A percentile compares a stretch with the other conserved stretches of the same genome.
Evolutionary conservation across 1,140 invertebrate species (phyloP).

Genomic region (Oryzaephilus surinamensis): DNA sequence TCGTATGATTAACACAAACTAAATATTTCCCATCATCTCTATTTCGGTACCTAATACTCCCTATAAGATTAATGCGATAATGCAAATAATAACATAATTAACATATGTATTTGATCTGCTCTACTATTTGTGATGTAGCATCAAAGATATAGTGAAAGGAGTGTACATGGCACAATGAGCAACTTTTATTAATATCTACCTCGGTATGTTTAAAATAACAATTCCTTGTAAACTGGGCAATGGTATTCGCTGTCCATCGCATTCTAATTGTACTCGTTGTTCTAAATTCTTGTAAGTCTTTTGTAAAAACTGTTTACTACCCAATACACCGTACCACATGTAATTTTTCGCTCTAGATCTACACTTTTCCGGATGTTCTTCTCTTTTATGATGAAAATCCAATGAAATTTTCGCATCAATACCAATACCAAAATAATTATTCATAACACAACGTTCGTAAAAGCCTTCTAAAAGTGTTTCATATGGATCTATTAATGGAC

Average conservation of each 20-base stretch:
- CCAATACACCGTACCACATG: constrained; percentile 96
- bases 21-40: too few relatives aligned
- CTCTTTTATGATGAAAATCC: constrained; percentile 95
- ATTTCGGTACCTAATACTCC: too few relatives aligned
- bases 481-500: constrained; percentile 85
- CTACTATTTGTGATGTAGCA: too few relatives aligned
- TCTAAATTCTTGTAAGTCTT: constrained; percentile 95
- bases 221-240: constrained; percentile 91
- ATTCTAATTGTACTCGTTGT: constrained; percentile 86
- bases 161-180: too few relatives aligned
- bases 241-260: constrained; percentile 84
- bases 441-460: constrained; percentile 94
- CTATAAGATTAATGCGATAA: too few relatives aligned
- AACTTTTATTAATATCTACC: constrained; percentile 41
- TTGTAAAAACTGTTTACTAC: constrained; percentile 81
- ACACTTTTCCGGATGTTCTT: constrained; percentile 97
- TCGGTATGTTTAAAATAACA: constrained; percentile 94
- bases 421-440: constrained; percentile 98
- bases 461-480: constrained; percentile 85
- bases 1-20: too few relatives aligned
- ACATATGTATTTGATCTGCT: too few relatives aligned
- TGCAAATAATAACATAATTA: too few relatives aligned
- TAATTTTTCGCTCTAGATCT: constrained; percentile 88
- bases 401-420: constrained; percentile 97
- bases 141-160: too few relatives aligned